Base-by-base conservation (phyloP, 1,140 invertebrate species). In the Drosophila nebulosa region DNA sequence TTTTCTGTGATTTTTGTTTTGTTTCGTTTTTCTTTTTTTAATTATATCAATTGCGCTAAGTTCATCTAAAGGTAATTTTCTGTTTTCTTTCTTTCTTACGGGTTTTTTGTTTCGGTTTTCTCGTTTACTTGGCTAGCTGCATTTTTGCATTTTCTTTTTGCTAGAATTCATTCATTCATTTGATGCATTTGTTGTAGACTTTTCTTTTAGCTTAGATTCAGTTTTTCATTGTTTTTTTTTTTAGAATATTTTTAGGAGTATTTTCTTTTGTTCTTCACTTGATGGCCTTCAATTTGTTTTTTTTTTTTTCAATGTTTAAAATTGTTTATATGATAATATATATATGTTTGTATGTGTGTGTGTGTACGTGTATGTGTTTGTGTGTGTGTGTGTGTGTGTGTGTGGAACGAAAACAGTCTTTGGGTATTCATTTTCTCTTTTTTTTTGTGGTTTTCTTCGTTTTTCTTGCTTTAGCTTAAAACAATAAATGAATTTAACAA, bases 321-420 rank as follows among this genome's bases (percentile, higher is more conserved):
- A 89, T 35, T 75, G 65, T 70, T 58, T 63, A 78, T 83, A 71
- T 75, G 58, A 78, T 64, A 86, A 70, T 79, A 69, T 69, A 51
- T 74, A 64, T 66, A 72, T 76, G 59, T 75, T 61, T 59, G 42
- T 77, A 51, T 79, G 53, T 80, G 50, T 67, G 39, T 85, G 58
- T 73, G 66, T 74, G 21, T 27, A 7, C 7, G 26, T 27, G 50
- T 66, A 46, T 85, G 58, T 74, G 63, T 74, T 74, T 16, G 65
- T 69, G 73, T 71, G 50, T 69, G 60, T 89, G 64, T 64, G 60
- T 89, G 66, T 79, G 59, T 78, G 55, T 81, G 77, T 46, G 39
- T 46, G 16, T 91, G 90, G 90, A 91, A 91, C 90, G 90, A 91
- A 91, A 91, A 91, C 90, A 91, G 90, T 91, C 90, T 91, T 91